Evolutionary conservation across 2,797 vertebrate species (phyloP).

Genomic region (Glossophaga mutica): DNA sequence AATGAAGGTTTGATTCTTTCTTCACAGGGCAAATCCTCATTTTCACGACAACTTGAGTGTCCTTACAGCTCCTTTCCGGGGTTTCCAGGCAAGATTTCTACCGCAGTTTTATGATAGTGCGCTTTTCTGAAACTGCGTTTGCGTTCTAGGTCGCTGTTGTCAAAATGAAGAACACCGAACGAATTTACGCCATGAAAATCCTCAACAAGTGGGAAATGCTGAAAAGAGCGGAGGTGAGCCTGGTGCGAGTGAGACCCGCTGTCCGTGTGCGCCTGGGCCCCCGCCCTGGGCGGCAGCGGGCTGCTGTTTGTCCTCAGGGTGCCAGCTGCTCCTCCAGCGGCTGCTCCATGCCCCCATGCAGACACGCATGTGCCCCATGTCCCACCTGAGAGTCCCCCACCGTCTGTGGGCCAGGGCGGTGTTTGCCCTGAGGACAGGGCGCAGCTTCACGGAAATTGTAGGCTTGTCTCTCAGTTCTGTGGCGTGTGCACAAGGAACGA

Average conservation of each 20-base stretch:
- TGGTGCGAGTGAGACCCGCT: not conserved
- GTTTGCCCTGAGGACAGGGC: conserved; percentile 69
- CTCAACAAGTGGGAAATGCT: conserved; percentile 99
- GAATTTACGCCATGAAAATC: conserved; percentile 99
- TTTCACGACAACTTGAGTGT: not conserved
- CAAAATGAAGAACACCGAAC: conserved; percentile 97
- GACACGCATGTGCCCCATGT: not conserved
- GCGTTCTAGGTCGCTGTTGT: conserved; percentile 94
- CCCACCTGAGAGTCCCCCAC: conserved; percentile 70
- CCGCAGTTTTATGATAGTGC: not conserved
- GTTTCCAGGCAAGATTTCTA: not conserved
- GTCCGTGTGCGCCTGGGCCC: not conserved
- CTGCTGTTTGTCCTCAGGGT: conserved; percentile 64
- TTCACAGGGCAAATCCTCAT: not conserved
- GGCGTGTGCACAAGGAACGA: conserved; percentile 16
- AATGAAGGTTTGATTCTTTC: not conserved
- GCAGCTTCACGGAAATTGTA: conserved; percentile 47
- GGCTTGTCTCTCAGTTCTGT: conserved; percentile 47
- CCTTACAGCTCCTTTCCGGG: not conserved
- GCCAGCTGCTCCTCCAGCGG: conserved; percentile 54
- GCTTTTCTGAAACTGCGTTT: conserved; percentile 50
- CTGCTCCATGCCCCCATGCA: conserved; percentile 52
- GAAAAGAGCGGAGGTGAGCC: conserved; percentile 95
- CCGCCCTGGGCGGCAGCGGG: not conserved
- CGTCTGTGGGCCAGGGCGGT: conserved; percentile 71